Percentiles rank a stretch among this genome's conserved stretches.
phyloP scores from a whole-genome alignment of 1,140 invertebrate species.

The Hylyphantes graminicola region DNA sequence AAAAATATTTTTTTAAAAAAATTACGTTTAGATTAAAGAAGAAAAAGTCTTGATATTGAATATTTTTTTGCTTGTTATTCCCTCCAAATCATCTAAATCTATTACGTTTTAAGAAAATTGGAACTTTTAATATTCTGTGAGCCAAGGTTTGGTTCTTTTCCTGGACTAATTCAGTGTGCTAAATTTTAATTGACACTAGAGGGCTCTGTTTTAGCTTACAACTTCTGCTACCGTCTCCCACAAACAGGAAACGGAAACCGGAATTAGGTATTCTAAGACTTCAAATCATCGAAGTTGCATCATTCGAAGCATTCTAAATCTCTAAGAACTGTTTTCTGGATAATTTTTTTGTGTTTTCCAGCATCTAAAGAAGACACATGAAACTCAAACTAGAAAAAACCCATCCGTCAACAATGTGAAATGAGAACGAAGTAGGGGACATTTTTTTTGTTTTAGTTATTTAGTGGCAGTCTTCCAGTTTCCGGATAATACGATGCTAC shows the following conservation, averaged over 20 bases:
- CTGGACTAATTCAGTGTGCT: neutral
- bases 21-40: no score
- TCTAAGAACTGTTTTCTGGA: neutral
- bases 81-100: no score
- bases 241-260: conserved; percentile 9
- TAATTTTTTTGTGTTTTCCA: neutral
- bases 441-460: neutral
- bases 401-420: neutral
- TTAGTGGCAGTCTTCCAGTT: neutral
- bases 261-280: neutral
- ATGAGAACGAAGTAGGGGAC: neutral
- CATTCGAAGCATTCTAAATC: neutral
- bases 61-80: no score
- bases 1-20: no score
- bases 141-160: neutral
- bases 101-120: no score
- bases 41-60: no score
- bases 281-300: neutral
- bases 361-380: neutral
- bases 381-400: neutral
- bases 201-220: neutral
- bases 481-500: conserved; percentile 2
- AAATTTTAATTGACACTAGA: neutral
- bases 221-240: neutral
- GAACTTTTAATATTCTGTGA: neutral